These are phyloP conservation scores for Drosophila longiperda DNA, from an alignment of 2,888 invertebrate genomes.

Conservation along the genomic window DNA sequence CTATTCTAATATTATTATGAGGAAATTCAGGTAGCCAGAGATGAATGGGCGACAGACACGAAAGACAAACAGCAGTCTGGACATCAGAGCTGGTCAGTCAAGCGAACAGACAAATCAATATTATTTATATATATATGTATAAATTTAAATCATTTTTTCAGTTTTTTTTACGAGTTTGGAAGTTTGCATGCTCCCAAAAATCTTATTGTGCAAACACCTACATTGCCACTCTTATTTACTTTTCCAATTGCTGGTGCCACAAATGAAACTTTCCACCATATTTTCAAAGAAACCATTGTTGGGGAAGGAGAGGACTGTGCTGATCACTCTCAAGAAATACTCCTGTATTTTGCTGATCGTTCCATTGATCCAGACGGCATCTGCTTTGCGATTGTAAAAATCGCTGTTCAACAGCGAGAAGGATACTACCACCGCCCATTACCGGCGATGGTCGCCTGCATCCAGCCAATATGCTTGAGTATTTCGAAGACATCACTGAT, in stretches of 20 bases:
- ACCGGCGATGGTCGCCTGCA: conserved; percentile 18
- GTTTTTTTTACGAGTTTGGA: too few species aligned
- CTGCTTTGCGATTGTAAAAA: conserved; percentile 20
- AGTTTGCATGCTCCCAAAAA: neutral
- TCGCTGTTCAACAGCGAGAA: conserved; percentile 46
- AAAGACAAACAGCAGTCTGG: conserved; percentile 37
- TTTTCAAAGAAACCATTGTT: too few species aligned
- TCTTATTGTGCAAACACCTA: neutral
- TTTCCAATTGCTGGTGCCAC: neutral
- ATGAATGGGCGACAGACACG: conserved; percentile 23
- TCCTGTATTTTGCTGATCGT: conserved; percentile 42
- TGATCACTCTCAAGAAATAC: conserved; percentile 44
- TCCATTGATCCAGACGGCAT: conserved; percentile 33
- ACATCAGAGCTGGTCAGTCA: conserved; percentile 68
- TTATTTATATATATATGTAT: too few species aligned
- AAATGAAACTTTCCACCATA: conserved; percentile 40
- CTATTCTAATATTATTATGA: conserved; percentile 38
- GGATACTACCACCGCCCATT: too few species aligned
- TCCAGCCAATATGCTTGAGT: conserved; percentile 53
- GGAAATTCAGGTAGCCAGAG: conserved; percentile 74
- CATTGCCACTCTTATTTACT: neutral
- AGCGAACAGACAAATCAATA: conserved; percentile 72
- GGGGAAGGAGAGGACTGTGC: too few species aligned
- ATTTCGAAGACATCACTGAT: conserved; percentile 39
- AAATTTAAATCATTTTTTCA: too few species aligned